These are phyloP conservation scores for Mionectes macconnelli DNA, from an alignment of 2,113 vertebrate species.

Conservation along the genomic window DNA sequence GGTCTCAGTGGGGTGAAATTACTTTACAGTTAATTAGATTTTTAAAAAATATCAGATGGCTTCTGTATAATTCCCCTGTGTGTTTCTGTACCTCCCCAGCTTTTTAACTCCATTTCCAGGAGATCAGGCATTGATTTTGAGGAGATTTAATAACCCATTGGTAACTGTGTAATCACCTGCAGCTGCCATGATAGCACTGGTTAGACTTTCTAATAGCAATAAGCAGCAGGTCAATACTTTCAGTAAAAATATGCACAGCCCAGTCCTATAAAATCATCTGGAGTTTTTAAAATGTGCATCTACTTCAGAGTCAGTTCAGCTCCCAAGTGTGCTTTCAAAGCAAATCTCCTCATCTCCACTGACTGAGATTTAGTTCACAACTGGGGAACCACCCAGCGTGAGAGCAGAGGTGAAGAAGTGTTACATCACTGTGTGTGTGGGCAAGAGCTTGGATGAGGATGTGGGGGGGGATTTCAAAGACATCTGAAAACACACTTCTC, in stretches of 20 bases:
- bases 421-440: rapidly evolving
- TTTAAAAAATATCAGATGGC: background rate
- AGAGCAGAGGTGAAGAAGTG: background rate
- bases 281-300: background rate
- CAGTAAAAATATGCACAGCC: background rate
- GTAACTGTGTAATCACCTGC: constrained; percentile 9
- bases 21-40: constrained; percentile 51
- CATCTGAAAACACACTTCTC: background rate
- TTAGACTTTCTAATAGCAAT: background rate
- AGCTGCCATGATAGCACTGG: background rate
- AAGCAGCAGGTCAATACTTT: background rate
- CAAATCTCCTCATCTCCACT: background rate
- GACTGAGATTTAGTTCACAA: background rate
- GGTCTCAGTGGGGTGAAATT: constrained; percentile 1
- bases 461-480: background rate
- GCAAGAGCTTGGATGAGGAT: background rate
- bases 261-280: background rate
- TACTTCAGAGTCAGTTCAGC: background rate
- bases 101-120: constrained; percentile 6
- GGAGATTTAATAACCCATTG: constrained; percentile 36
- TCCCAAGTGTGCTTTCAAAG: background rate
- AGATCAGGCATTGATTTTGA: constrained; percentile 34
- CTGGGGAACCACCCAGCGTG: background rate
- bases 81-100: background rate
- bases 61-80: background rate